Evolutionary conservation across 2,797 vertebrate species (phyloP), one percentile per base, ranked within the genome.

Genomic region (Chrosomus eos): DNA sequence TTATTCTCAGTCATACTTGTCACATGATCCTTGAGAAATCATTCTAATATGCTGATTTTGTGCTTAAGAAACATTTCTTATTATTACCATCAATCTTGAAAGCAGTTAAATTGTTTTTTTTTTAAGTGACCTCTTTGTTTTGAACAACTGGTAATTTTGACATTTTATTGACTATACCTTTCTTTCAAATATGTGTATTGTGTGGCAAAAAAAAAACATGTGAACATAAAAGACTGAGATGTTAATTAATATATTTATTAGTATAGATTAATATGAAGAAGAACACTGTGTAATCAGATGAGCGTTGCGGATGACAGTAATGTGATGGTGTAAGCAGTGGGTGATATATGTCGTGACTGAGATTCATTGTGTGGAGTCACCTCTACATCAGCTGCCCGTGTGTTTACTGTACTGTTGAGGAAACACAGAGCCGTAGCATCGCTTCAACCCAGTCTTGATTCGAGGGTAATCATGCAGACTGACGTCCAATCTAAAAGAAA

Each of bases 401-500:
- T 78, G 31, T 86, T 87, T 80, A 75, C 62, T 76, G 62, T 75
- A 76, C 67, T 73, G 51, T 74, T 36, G 18, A 70, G 81, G 38
- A 83, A 84, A 70, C 66, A 9, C 51, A 5, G 73, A 64, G 51
- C 71, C 7, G 26, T 43, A 33, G 36, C 71, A 80, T 85, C 73
- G 26, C 36, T 85, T 77, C 74, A 62, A 64, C 75, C 76, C 53
- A 33, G 53, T 68, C 51, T 51, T 87, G 83, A 87, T 88, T 64
- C 84, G 73, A 85, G 81, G 64, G 78, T 89, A 89, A 89, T 88
- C 87, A 87, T 85, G 79, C 72, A 87, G 80, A 82, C 79, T 80
- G 87, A 86, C 79, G 85, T 84, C 74, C 85, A 87, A 88, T 89
- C 85, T 82, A 79, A 88, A 90, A 86, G 40, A 75, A 85, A 90